These are phyloP conservation scores for Danio choprae DNA, from an alignment of 2,797 vertebrate genomes.

Conservation along the genomic window DNA sequence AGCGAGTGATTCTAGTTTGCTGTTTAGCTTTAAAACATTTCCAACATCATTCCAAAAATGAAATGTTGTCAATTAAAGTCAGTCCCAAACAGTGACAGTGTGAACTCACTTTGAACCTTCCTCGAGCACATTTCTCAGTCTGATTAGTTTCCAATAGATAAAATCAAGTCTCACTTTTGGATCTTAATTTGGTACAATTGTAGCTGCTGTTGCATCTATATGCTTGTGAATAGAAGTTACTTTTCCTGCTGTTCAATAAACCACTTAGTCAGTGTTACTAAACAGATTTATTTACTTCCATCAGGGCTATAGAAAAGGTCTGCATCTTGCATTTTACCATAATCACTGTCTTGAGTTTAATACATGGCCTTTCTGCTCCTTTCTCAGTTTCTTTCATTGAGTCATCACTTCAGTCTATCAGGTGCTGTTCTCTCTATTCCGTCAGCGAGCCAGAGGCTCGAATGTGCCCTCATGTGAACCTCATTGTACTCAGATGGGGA, in stretches of 20 bases:
- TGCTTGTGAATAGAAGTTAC: background rate
- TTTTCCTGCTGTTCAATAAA: background rate
- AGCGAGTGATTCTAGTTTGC: too few relatives aligned
- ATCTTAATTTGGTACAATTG: background rate
- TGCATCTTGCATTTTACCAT: constrained; percentile 19
- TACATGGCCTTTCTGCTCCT: constrained; percentile 19
- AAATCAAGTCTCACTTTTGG: background rate
- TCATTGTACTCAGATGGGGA: constrained; percentile 32
- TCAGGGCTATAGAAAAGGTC: constrained; percentile 14
- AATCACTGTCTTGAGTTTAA: constrained; percentile 1
- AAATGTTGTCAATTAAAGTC: too few relatives aligned
- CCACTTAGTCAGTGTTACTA: background rate
- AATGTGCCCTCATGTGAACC: constrained; percentile 17
- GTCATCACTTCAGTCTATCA: constrained; percentile 23
- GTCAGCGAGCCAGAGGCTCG: background rate
- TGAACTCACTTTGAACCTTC: too few relatives aligned
- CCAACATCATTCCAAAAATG: too few relatives aligned
- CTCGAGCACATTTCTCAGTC: background rate
- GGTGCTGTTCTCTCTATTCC: constrained; percentile 14
- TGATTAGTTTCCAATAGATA: background rate
- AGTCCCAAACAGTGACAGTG: too few relatives aligned
- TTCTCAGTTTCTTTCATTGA: constrained; percentile 35
- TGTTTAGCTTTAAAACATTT: too few relatives aligned
- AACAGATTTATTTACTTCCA: constrained; percentile 9
- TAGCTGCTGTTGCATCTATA: background rate